These are phyloP conservation scores for Allophyes oxyacanthae DNA, from an alignment of 2,888 invertebrate species.

Conservation along the genomic window DNA sequence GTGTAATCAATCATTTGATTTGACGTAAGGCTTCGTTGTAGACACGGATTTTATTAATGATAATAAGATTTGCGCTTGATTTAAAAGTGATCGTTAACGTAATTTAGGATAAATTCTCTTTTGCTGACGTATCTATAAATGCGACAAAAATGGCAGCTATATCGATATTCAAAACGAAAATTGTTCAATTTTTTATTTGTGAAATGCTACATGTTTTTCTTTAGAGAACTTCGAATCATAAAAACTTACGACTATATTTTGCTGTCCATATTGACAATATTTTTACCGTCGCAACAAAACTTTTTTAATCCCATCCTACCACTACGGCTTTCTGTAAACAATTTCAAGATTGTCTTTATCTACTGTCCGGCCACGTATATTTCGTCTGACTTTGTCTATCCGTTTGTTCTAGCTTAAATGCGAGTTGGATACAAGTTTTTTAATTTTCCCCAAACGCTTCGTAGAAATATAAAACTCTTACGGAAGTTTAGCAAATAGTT, in stretches of 20 bases:
- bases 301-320: conserved; percentile 49
- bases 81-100: neutral
- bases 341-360: conserved; percentile 49
- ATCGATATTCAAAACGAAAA: no score
- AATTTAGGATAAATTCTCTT: no score
- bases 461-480: conserved; percentile 38
- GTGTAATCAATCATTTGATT: conserved; percentile 34
- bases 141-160: no score
- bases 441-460: conserved; percentile 55
- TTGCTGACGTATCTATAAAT: no score
- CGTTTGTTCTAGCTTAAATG: conserved; percentile 55
- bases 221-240: no score
- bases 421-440: conserved; percentile 56
- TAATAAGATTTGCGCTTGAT: neutral
- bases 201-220: no score
- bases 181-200: no score
- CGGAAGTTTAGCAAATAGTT: conserved; percentile 44
- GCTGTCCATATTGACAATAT: conserved; percentile 26
- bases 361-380: conserved; percentile 44
- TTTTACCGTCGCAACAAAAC: conserved; percentile 26
- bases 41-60: neutral
- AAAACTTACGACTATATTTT: no score
- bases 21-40: conserved; percentile 3
- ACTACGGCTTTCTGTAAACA: conserved; percentile 48
- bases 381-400: conserved; percentile 43